Evolutionary conservation across 2,797 vertebrate genomes (phyloP), one percentile per base, ranked within the genome.

Genomic region (Bovichtus diacanthus): DNA sequence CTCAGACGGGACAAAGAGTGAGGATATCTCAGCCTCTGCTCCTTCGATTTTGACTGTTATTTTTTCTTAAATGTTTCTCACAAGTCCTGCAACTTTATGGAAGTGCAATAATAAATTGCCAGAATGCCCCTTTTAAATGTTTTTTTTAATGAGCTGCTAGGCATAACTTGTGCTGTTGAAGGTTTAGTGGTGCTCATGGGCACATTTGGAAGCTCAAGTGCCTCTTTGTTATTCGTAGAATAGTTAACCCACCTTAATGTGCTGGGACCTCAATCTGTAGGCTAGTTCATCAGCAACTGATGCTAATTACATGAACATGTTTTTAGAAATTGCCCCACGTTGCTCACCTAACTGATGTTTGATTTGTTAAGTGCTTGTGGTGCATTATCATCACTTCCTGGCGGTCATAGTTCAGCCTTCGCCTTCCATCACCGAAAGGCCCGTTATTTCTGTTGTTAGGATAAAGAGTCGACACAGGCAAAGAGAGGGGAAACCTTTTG

Each of bases 181-280:
- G 23, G 27, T 70, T 51, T 59, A 64, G 72, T 65, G 7, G 16
- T 64, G 13, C 19, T 50, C 25, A 38, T 38, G 34, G 59, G 21
- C 27, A 49, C 6, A 58, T 39, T 63, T 47, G 10, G 7, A 54
- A 29, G 43, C 59, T 77, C 13, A 43, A 58, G 61, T 60, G 62
- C 47, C 47, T 61, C 12, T 39, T 64, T 62, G 21, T 59, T 10
- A 41, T 63, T 34, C 44, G 15, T 19, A 27, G 21, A 43, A 66
- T 41, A 15, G 62, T 68, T 15, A 39, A 60, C 11, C 43, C 29
- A 36, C 18, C 5, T 29, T n/a, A n/a, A 13, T 18, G 56, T 21
- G 59, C 36, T 1, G 9, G 46, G 25, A 19, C 50, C 23, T 55
- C 49, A 15, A 5, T 7, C 16, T 25, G 36, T 29, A 29, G 6